phyloP scores from a whole-genome alignment of 2,888 invertebrate species.

The Andrena dorsata region DNA sequence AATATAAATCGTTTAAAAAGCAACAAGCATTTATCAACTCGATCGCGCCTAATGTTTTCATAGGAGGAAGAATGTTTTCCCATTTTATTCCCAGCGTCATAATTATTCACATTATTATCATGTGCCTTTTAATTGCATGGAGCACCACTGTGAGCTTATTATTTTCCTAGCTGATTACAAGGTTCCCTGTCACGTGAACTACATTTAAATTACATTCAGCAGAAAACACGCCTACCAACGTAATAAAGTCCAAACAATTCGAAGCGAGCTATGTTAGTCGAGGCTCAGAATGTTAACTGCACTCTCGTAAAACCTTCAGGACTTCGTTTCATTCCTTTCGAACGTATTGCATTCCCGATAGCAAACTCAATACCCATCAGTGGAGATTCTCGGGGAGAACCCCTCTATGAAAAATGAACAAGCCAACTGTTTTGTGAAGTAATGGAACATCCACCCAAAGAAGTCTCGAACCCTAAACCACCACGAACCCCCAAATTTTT shows the following conservation, averaged over 20 bases:
- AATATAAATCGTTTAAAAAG: no score
- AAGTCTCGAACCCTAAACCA: not conserved
- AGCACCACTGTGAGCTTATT: not conserved
- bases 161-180: not conserved
- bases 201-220: constrained; percentile 4
- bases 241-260: not conserved
- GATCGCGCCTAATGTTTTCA: not conserved
- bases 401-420: not conserved
- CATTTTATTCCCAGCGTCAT: constrained; percentile 20
- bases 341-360: not conserved
- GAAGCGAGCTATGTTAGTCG: not conserved
- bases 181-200: not conserved
- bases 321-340: not conserved
- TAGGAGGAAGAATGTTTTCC: not conserved
- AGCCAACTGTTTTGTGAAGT: no score
- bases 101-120: constrained; percentile 3
- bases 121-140: constrained; percentile 6
- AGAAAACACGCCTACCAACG: not conserved
- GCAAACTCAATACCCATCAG: not conserved
- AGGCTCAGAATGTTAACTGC: not conserved
- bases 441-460: not conserved
- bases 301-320: not conserved
- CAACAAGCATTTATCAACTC: not conserved
- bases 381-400: not conserved
- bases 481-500: not conserved